A percentile compares a stretch with the other conserved stretches of the same genome.
Evolutionary conservation across 2,113 vertebrate species (phyloP).

Genomic region (Toxostoma redivivum): DNA sequence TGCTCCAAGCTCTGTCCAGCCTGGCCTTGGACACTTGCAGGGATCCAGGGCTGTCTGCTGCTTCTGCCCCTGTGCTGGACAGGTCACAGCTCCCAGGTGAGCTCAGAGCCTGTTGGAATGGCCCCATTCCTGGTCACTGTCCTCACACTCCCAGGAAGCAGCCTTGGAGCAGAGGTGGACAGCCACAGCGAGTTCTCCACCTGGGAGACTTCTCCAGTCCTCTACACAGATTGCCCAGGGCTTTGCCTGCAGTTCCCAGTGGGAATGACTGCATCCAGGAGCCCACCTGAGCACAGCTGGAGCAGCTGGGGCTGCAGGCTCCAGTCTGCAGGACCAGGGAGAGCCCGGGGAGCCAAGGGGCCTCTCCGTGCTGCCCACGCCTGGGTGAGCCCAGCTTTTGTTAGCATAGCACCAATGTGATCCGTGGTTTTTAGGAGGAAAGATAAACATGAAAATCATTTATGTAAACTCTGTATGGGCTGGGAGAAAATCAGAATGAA

Average conservation of each 20-base stretch:
- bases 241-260: not conserved
- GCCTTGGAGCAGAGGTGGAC: not conserved
- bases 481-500: not conserved
- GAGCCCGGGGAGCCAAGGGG: not conserved
- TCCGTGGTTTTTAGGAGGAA: not conserved
- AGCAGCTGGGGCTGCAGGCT: not conserved
- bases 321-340: not conserved
- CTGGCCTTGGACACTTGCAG: not conserved
- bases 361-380: not conserved
- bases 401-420: not conserved
- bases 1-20: not conserved
- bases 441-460: not conserved
- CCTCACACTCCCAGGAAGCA: not conserved
- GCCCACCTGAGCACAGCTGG: not conserved
- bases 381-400: not conserved
- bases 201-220: not conserved
- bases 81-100: not conserved
- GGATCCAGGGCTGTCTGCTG: not conserved
- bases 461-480: not conserved
- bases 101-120: rapidly evolving
- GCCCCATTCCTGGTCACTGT: not conserved
- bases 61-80: not conserved
- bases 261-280: not conserved
- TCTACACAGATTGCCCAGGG: not conserved
- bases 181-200: not conserved